Percentiles rank a stretch among this genome's conserved stretches.
Evolutionary conservation across 2,797 vertebrate species (phyloP).

Genomic region (Trichosurus vulpecula): DNA sequence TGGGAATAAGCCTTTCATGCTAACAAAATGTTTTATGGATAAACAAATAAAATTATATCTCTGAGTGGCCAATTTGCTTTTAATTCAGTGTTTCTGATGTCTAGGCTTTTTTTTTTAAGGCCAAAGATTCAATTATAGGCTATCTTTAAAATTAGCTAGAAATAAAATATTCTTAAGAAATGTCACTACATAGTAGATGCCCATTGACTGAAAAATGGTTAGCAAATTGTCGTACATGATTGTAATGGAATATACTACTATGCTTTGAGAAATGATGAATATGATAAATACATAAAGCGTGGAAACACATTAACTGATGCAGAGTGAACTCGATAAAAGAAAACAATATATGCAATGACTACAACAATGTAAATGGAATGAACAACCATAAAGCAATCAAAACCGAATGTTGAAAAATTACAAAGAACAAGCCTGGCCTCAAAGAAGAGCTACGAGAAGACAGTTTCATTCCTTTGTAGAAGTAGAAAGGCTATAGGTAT

Average conservation of each 20-base stretch:
- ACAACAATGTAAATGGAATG: background rate
- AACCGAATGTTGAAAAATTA: background rate
- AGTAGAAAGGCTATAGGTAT: background rate
- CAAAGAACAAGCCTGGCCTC: background rate
- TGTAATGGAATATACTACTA: background rate
- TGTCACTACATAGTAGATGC: background rate
- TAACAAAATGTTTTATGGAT: conserved; percentile 59
- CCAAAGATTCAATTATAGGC: background rate
- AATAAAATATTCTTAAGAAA: background rate
- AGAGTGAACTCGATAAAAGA: background rate
- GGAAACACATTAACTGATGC: background rate
- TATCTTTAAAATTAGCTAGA: background rate
- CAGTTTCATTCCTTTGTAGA: background rate
- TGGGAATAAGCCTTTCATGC: conserved; percentile 69
- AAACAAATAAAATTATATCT: conserved; percentile 66
- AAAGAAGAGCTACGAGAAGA: background rate
- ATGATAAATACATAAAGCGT: background rate
- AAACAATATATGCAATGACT: background rate
- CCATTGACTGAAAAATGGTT: background rate
- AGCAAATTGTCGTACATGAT: background rate
- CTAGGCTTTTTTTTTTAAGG: background rate
- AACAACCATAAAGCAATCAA: background rate
- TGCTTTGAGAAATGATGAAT: background rate
- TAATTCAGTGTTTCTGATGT: conserved; percentile 58
- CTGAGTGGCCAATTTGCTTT: conserved; percentile 51